Conservation (phyloP, 2,797 vertebrate genomes). For the Fistularia commersonii region DNA sequence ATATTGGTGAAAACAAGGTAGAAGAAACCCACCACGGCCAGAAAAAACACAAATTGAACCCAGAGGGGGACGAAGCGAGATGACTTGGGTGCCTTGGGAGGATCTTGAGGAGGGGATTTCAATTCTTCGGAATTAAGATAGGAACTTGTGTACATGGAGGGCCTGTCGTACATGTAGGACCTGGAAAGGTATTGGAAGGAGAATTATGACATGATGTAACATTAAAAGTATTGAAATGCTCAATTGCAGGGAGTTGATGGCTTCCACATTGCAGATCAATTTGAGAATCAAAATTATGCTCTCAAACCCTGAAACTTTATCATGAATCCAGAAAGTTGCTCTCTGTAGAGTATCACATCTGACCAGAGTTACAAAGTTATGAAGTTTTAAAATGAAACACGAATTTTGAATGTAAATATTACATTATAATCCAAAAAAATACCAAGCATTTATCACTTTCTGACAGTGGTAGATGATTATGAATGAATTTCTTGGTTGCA, state of each 20-base stretch:
- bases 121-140: constrained; percentile 29
- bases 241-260: neutral
- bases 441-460: too few species aligned
- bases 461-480: too few species aligned
- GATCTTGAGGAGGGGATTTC: constrained; percentile 12
- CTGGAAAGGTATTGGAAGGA: constrained; percentile 26
- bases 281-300: too few species aligned
- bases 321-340: neutral
- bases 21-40: constrained; percentile 59
- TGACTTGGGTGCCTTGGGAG: constrained; percentile 30
- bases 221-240: neutral
- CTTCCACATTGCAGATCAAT: too few species aligned
- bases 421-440: neutral
- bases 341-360: too few species aligned
- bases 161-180: constrained; percentile 45
- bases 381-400: neutral
- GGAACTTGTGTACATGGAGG: constrained; percentile 38
- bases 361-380: neutral
- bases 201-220: neutral
- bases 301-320: too few species aligned
- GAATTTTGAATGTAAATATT: too few species aligned
- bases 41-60: constrained; percentile 72
- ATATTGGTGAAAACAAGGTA: constrained; percentile 69
- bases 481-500: neutral
- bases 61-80: constrained; percentile 62